Conservation (phyloP, 1,140 invertebrate species). For the Bombus picipes region DNA sequence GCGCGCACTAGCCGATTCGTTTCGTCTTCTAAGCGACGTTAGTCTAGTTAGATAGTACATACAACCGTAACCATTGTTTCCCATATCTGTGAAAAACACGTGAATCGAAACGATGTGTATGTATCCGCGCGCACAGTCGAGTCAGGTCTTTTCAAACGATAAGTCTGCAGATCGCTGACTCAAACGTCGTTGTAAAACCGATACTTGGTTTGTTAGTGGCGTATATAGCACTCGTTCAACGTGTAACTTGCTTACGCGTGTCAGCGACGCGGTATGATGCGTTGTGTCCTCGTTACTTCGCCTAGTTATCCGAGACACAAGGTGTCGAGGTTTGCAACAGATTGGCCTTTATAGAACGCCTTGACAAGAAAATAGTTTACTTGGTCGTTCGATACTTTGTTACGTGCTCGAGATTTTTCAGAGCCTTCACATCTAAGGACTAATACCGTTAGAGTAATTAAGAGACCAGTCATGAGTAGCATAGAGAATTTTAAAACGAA, state of each 20-base stretch:
- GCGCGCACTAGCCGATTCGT: not conserved
- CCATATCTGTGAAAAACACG: not conserved
- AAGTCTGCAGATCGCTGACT: not conserved
- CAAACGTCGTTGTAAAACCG: not conserved
- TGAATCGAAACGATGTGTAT: not conserved
- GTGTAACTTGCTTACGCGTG: constrained; percentile 3
- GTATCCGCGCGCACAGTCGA: not conserved
- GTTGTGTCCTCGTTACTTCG: not conserved
- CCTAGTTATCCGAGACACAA: not conserved
- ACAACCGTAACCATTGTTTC: not conserved
- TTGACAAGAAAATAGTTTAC: constrained; percentile 8
- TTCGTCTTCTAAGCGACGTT: not conserved
- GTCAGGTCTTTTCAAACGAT: not conserved
- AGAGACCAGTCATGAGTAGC: constrained; percentile 8
- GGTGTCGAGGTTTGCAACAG: constrained; percentile 5
- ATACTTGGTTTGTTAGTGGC: not conserved
- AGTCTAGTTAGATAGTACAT: constrained; percentile 16
- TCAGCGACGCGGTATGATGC: not conserved
- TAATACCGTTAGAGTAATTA: constrained; percentile 19
- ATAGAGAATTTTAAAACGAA: not conserved
- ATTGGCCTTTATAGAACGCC: constrained; percentile 5
- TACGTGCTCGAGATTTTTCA: constrained; percentile 11
- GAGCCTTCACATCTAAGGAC: not conserved
- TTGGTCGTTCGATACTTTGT: constrained; percentile 32
- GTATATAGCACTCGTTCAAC: not conserved